A percentile compares a stretch with the other conserved stretches of the same genome.
phyloP scores from a whole-genome alignment of 2,888 invertebrate genomes.

The Tryphoninae sp. region DNA sequence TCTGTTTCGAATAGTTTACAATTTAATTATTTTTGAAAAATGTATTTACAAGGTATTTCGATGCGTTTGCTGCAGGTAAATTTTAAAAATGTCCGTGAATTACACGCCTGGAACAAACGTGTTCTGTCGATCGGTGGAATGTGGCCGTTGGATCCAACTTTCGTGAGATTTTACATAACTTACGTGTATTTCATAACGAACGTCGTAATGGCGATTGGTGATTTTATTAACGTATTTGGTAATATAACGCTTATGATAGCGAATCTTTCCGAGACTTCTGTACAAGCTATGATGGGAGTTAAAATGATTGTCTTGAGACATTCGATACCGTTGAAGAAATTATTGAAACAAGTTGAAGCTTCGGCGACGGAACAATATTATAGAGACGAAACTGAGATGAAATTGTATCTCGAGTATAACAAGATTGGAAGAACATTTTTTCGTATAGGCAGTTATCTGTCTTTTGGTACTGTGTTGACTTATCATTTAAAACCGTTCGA shows the following conservation, averaged over 20 bases:
- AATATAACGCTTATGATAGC: conserved; percentile 34
- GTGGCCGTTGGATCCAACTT: conserved; percentile 48
- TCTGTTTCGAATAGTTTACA: background rate
- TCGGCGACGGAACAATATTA: conserved; percentile 6
- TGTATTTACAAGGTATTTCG: background rate
- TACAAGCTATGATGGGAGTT: conserved; percentile 39
- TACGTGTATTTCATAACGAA: conserved; percentile 26
- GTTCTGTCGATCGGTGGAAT: conserved; percentile 46
- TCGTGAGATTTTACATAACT: conserved; percentile 31
- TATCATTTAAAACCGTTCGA: conserved; percentile 28
- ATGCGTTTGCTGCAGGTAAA: conserved; percentile 18
- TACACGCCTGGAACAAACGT: conserved; percentile 38
- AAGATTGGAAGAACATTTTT: conserved; percentile 27
- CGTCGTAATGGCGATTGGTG: conserved; percentile 11
- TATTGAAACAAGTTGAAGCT: conserved; percentile 12
- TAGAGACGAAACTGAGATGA: conserved; percentile 4
- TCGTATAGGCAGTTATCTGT: conserved; percentile 16
- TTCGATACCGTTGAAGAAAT: conserved; percentile 7
- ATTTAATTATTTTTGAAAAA: background rate
- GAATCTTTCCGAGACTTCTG: conserved; percentile 45
- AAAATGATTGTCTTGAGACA: conserved; percentile 44
- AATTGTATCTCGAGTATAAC: conserved; percentile 25
- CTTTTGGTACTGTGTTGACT: conserved; percentile 9
- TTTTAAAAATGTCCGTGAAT: conserved; percentile 31
- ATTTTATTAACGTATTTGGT: conserved; percentile 36